Conservation (phyloP, 2,113 vertebrate genomes). For the Bufo bufo region DNA sequence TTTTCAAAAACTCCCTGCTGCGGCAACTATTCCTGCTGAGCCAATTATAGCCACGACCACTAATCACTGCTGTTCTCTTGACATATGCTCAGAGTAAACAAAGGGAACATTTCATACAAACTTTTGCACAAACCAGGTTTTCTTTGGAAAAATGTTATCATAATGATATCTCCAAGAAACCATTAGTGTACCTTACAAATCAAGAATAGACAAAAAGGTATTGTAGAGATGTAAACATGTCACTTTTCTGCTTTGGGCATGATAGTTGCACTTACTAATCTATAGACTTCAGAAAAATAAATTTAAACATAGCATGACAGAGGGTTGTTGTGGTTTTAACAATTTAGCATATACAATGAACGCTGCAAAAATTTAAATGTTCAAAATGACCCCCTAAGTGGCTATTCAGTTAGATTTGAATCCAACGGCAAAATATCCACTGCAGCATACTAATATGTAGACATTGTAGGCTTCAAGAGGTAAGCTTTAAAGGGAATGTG, state of each 20-base stretch:
- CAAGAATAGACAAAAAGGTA: not conserved
- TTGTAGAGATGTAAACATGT: not conserved
- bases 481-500: too few relatives aligned
- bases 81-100: constrained; percentile 14
- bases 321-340: not conserved
- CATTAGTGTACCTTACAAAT: not conserved
- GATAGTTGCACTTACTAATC: not conserved
- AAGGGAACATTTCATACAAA: not conserved
- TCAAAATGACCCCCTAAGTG: not conserved
- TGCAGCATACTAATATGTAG: too few relatives aligned
- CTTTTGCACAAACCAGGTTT: not conserved
- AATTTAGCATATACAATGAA: not conserved
- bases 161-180: not conserved
- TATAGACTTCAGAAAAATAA: not conserved
- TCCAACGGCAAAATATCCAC: not conserved
- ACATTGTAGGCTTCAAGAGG: too few relatives aligned
- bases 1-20: constrained; percentile 45
- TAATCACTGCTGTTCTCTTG: constrained; percentile 29
- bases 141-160: not conserved
- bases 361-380: not conserved
- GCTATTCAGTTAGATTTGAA: not conserved
- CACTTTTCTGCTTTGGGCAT: not conserved
- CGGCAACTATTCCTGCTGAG: constrained; percentile 25
- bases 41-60: constrained; percentile 37
- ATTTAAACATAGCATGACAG: not conserved